A percentile compares a stretch with the other conserved stretches of the same genome.
These are phyloP conservation scores for Acridotheres tristis DNA, from an alignment of 2,797 vertebrate species.

Conservation along the genomic window DNA sequence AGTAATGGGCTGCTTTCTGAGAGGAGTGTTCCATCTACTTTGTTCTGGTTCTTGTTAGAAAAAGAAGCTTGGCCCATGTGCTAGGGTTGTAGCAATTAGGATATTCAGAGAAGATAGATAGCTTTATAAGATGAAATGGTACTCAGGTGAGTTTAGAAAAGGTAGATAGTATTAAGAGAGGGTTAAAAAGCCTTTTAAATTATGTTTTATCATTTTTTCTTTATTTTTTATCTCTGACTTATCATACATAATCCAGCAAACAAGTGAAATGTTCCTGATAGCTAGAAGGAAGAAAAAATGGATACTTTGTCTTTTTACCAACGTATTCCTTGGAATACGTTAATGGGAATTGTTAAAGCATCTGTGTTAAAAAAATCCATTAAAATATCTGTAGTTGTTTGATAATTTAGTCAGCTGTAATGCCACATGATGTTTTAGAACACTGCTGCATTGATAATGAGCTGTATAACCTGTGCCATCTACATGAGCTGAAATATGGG, in stretches of 20 bases:
- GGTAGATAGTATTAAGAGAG: not conserved
- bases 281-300: not conserved
- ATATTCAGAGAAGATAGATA: not conserved
- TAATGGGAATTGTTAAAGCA: not conserved
- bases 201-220: not conserved
- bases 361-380: not conserved
- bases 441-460: not conserved
- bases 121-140: not conserved
- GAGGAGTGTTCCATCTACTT: not conserved
- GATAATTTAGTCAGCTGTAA: not conserved
- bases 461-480: not conserved
- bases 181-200: not conserved
- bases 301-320: not conserved
- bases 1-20: not conserved
- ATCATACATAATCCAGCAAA: not conserved
- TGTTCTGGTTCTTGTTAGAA: not conserved
- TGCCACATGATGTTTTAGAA: not conserved
- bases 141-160: not conserved
- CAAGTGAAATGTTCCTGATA: not conserved
- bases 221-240: not conserved
- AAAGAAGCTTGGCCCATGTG: not conserved
- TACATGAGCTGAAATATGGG: not conserved
- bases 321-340: not conserved
- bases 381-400: not conserved
- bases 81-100: not conserved